phyloP scores from a whole-genome alignment of 1,140 invertebrate species.

The Drosophila murphyi region DNA sequence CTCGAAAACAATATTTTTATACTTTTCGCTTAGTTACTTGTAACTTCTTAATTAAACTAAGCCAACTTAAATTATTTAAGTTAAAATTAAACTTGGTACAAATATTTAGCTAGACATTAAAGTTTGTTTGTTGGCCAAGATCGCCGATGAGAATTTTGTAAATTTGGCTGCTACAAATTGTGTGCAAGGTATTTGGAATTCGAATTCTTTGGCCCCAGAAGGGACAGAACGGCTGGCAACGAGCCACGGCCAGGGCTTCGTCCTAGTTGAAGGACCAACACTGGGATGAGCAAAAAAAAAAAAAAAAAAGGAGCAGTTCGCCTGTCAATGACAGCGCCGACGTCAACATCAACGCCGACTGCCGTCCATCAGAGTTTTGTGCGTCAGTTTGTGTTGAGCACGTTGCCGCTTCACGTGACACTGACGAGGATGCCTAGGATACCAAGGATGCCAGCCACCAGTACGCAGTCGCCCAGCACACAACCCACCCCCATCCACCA shows the following conservation, averaged over 20 bases:
- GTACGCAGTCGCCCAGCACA: too few species aligned
- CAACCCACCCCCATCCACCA: not conserved
- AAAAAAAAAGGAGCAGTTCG: constrained; percentile 18
- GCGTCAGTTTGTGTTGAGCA: constrained; percentile 65
- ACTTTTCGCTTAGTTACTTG: too few species aligned
- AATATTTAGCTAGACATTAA: not conserved
- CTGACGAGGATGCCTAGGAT: constrained; percentile 60
- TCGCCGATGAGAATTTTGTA: not conserved
- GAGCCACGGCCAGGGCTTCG: not conserved
- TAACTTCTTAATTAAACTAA: too few species aligned
- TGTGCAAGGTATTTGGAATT: constrained; percentile 39
- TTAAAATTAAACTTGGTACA: not conserved
- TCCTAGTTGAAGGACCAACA: not conserved
- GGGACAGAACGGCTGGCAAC: not conserved
- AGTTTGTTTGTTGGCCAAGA: not conserved
- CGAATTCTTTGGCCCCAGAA: constrained; percentile 14
- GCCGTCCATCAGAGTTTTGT: constrained; percentile 60
- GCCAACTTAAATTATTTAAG: too few species aligned
- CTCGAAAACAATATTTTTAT: too few species aligned
- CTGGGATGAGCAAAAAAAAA: not conserved
- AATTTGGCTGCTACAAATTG: not conserved
- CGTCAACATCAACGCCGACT: constrained; percentile 44
- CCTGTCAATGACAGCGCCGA: constrained; percentile 61
- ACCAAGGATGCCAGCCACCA: constrained; percentile 25
- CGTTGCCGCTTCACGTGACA: constrained; percentile 77